phyloP scores from a whole-genome alignment of 2,113 vertebrate species.

The Phaethon lepturus region DNA sequence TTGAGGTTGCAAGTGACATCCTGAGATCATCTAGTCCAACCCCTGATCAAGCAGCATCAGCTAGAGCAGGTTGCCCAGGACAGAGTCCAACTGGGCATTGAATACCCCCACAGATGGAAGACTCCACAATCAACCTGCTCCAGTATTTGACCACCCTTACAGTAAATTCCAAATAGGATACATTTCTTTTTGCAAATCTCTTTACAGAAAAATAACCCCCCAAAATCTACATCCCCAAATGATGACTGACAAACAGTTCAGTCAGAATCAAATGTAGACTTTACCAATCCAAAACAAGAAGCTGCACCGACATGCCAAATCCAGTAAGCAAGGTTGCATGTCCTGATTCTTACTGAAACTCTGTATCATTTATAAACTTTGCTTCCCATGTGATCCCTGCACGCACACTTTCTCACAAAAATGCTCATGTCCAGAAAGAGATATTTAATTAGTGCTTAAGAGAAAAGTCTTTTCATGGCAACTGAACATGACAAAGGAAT shows the following conservation, averaged over 20 bases:
- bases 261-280: background rate
- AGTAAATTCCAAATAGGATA: background rate
- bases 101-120: background rate
- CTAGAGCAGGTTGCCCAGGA: background rate
- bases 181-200: background rate
- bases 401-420: background rate
- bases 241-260: background rate
- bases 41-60: background rate
- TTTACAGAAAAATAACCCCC: background rate
- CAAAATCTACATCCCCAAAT: background rate
- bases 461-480: background rate
- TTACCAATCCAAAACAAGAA: background rate
- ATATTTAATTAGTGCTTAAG: background rate
- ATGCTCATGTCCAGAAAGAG: background rate
- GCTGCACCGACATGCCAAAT: background rate
- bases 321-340: background rate
- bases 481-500: background rate
- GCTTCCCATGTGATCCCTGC: background rate
- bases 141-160: background rate
- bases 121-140: background rate
- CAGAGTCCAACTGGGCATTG: background rate
- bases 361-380: background rate
- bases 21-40: background rate
- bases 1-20: background rate
- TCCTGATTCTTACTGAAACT: background rate